A percentile compares a stretch with the other conserved stretches of the same genome.
phyloP scores from a whole-genome alignment of 2,888 invertebrate genomes.

The Harpalus rufipes region DNA sequence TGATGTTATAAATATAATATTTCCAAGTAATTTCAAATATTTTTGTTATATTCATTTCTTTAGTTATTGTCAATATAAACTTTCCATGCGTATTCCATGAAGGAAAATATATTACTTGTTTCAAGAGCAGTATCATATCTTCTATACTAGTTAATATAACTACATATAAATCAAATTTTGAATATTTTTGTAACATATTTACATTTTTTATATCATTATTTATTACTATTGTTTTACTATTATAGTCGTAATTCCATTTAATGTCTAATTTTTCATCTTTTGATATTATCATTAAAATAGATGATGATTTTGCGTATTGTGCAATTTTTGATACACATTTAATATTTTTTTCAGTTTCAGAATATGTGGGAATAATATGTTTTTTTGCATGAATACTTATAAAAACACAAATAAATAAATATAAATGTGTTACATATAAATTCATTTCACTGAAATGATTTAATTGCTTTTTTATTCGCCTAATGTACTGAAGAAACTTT shows the following conservation, averaged over 20 bases:
- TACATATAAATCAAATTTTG: conserved; percentile 12
- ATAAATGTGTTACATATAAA: background rate
- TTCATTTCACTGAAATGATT: too few species aligned
- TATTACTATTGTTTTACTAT: background rate
- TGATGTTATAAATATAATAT: too few species aligned
- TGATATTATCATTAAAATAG: background rate
- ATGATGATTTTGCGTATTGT: background rate
- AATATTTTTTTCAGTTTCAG: background rate
- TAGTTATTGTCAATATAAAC: conserved; percentile 30
- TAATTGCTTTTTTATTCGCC: too few species aligned
- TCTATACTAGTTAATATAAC: background rate
- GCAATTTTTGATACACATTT: background rate
- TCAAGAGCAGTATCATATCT: background rate
- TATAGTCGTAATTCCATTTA: background rate
- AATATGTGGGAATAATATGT: background rate
- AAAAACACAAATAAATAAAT: background rate
- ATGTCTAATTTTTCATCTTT: background rate
- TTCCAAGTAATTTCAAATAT: conserved; percentile 40
- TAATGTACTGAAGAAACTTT: too few species aligned
- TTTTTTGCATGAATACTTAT: background rate
- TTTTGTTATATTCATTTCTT: conserved; percentile 11
- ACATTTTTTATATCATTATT: background rate
- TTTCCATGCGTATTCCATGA: conserved; percentile 33
- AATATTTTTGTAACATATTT: background rate
- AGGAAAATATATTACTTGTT: conserved; percentile 14